Evolutionary conservation across 2,797 vertebrate species (phyloP).

Genomic region (Scleropages formosus): DNA sequence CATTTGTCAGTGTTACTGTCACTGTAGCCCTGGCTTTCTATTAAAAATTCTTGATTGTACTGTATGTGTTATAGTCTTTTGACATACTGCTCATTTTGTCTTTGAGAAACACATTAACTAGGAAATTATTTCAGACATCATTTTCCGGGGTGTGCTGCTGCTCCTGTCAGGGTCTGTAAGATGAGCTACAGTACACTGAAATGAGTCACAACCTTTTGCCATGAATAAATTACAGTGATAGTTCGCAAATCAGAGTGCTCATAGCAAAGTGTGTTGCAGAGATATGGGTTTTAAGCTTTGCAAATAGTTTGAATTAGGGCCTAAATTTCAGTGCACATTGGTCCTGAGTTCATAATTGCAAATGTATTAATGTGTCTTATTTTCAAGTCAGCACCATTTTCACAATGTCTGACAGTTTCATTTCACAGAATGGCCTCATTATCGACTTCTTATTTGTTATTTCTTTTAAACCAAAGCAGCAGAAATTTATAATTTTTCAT

Average conservation of each 20-base stretch:
- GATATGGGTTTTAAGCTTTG: constrained; percentile 22
- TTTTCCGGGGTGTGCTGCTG: neutral
- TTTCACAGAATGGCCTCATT: constrained; percentile 2
- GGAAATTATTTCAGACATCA: neutral
- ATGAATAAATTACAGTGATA: constrained; percentile 3
- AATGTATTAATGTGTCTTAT: constrained; percentile 18
- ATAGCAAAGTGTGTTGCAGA: constrained; percentile 15
- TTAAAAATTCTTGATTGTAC: neutral
- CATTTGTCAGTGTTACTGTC: constrained; percentile 4
- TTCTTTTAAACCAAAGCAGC: constrained; percentile 14
- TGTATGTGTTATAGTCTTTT: neutral
- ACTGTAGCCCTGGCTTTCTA: constrained; percentile 9
- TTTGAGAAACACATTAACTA: constrained; percentile 6
- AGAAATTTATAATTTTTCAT: neutral
- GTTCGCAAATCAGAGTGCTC: constrained; percentile 20
- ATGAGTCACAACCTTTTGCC: constrained; percentile 14
- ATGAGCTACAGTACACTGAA: constrained; percentile 12
- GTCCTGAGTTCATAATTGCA: constrained; percentile 24
- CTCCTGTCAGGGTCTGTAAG: neutral
- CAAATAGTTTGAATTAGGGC: constrained; percentile 4
- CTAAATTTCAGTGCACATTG: constrained; percentile 24
- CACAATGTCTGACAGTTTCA: constrained; percentile 10
- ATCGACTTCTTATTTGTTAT: constrained; percentile 12
- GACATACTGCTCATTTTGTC: neutral
- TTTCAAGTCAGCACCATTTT: neutral